Percentiles rank a stretch among this genome's conserved stretches.
Conservation (phyloP, 2,888 invertebrate genomes). For the Dusona sp. region DNA sequence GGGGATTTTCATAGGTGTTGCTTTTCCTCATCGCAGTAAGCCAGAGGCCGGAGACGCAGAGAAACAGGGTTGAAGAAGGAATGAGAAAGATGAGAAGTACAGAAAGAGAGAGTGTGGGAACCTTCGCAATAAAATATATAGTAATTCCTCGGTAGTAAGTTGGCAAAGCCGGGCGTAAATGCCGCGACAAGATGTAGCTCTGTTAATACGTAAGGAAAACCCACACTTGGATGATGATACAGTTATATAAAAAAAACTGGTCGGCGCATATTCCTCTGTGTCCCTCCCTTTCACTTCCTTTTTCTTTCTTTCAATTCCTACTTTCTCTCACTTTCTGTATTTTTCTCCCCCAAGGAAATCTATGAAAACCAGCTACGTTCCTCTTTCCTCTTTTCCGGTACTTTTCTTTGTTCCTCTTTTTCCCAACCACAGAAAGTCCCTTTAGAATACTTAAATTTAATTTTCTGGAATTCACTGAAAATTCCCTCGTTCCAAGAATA, state of each 20-base stretch:
- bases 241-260: not conserved
- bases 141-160: slow-evolving; percentile 37
- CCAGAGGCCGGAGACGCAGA: slow-evolving; percentile 18
- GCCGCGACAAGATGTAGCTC: slow-evolving; percentile 35
- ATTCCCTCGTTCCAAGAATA: slow-evolving; percentile 1
- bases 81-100: not conserved
- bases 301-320: slow-evolving; percentile 19
- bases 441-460: slow-evolving; percentile 52
- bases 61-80: slow-evolving; percentile 12
- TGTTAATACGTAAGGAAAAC: slow-evolving; percentile 39
- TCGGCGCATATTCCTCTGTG: slow-evolving; percentile 45
- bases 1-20: slow-evolving; percentile 27
- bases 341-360: slow-evolving; percentile 58
- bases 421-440: slow-evolving; percentile 14
- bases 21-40: slow-evolving; percentile 9
- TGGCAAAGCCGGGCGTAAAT: slow-evolving; percentile 23
- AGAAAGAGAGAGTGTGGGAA: not conserved
- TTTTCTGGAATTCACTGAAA: slow-evolving; percentile 56
- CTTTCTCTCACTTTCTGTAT: slow-evolving; percentile 23
- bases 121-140: slow-evolving; percentile 27
- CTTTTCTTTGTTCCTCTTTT: slow-evolving; percentile 6
- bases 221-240: not conserved
- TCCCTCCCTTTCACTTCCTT: slow-evolving; percentile 29
- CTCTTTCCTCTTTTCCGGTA: not conserved
- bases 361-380: slow-evolving; percentile 31